Base-by-base conservation (phyloP, 2,888 invertebrate species). In the Drosophila kambysellisi region DNA sequence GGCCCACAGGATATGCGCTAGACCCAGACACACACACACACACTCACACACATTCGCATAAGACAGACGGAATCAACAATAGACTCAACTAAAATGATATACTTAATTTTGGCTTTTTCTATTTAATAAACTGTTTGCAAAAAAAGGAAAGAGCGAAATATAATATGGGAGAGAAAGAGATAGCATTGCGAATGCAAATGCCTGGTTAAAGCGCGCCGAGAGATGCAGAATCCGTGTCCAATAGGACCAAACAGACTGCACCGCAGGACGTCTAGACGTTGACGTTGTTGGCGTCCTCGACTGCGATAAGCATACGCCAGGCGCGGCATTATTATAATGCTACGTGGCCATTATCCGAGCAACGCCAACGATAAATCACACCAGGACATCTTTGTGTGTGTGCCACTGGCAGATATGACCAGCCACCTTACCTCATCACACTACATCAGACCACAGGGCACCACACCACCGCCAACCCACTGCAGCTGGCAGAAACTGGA, bases 1-100 rank as follows among this genome's bases (percentile, higher is more conserved):
- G 77, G 75, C 86, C 86, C 83, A 90, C 88, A 90, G 88, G 90
- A 88, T 88, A 90, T 88, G 87, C 90, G 89, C 82, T 86, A 88
- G 83, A 88, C 70, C 52, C 74, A 72, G 50, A 66, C 60, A 62
- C 50, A 60, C 50, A 60, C 37, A 43, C 43, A 60, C 33, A 54
- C 29, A 61, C 57, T 39, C 35, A 56, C 33, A 39, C 37, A 35
- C 29, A 71, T 51, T 17, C 17, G 33, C 29, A 17, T 48, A 46
- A 52, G 25, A 32, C 20, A 37, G 57, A 74, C 68, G 67, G 20
- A 73, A 76, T 76, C 86, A 88, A 76, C 74, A 72, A 74, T 70
- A 76, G 76, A 69, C 66, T 76, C 78, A 64, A 69, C 70, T 70
- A 64, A 86, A 83, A 82, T 87, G 71, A 89, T 89, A 78, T 80